Evolutionary conservation across 1,140 invertebrate species (phyloP).

Genomic region (Eupeodes corollae): DNA sequence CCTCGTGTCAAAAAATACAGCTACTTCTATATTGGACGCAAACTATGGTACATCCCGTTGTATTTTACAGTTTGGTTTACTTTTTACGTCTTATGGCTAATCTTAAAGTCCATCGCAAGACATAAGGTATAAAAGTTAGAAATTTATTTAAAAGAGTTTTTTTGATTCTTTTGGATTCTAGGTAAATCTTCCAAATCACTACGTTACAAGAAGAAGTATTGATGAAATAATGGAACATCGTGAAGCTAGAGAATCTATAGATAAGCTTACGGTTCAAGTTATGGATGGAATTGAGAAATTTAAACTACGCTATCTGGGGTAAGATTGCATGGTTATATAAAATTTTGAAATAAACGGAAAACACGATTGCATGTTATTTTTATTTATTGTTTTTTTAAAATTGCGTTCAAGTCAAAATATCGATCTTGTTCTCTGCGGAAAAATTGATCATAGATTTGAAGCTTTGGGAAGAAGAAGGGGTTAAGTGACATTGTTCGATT

Average conservation of each 20-base stretch:
- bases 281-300: slow-evolving; percentile 34
- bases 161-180: slow-evolving; percentile 1
- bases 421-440: no score
- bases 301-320: slow-evolving; percentile 29
- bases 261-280: slow-evolving; percentile 29
- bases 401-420: no score
- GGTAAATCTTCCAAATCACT: slow-evolving; percentile 36
- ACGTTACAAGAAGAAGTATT: slow-evolving; percentile 18
- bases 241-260: slow-evolving; percentile 23
- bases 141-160: neutral
- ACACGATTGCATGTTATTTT: no score
- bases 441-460: no score
- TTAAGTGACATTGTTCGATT: no score
- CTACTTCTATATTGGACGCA: slow-evolving; percentile 69
- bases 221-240: slow-evolving; percentile 13
- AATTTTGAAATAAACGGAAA: no score
- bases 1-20: slow-evolving; percentile 62
- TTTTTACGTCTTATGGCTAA: slow-evolving; percentile 63
- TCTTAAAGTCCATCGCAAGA: slow-evolving; percentile 64
- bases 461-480: no score
- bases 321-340: slow-evolving; percentile 3
- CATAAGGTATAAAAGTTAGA: slow-evolving; percentile 49
- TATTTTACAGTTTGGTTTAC: slow-evolving; percentile 77
- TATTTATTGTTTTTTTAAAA: no score
- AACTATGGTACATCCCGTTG: slow-evolving; percentile 69